phyloP scores from a whole-genome alignment of 2,113 vertebrate genomes.

The Phaethornis superciliosus region DNA sequence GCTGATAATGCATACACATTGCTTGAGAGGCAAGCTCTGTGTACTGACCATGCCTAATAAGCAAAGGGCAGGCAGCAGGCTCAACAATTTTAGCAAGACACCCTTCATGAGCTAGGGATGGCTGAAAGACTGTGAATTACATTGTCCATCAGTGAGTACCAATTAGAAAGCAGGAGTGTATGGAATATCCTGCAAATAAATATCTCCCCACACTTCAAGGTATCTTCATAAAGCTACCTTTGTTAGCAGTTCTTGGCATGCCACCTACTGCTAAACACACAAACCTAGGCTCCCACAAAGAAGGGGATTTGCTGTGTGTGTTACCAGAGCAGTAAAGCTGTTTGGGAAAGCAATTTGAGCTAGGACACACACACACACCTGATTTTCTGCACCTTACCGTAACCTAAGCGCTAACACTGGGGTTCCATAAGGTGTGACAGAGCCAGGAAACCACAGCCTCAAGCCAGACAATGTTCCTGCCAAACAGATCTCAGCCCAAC shows the following conservation, averaged over 20 bases:
- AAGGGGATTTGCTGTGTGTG: background rate
- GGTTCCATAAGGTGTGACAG: constrained; percentile 21
- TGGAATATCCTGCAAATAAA: background rate
- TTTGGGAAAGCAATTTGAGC: constrained; percentile 30
- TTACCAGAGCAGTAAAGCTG: background rate
- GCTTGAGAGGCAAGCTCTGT: constrained; percentile 43
- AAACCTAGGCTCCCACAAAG: background rate
- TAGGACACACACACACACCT: background rate
- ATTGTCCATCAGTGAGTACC: constrained; percentile 68
- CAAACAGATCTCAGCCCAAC: background rate
- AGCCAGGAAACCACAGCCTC: background rate
- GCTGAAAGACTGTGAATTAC: constrained; percentile 61
- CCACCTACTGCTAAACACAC: background rate
- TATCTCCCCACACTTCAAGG: background rate
- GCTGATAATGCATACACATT: constrained; percentile 66
- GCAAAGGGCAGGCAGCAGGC: constrained; percentile 26
- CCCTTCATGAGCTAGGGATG: background rate
- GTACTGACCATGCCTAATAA: constrained; percentile 66
- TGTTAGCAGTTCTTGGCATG: constrained; percentile 11
- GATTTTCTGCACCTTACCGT: background rate
- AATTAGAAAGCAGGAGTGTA: constrained; percentile 52
- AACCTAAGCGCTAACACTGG: background rate
- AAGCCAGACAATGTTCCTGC: background rate
- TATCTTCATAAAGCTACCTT: constrained; percentile 30
- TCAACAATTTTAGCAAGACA: constrained; percentile 63